Conservation (phyloP, 2,888 invertebrate genomes). For the Dioctria linearis region DNA sequence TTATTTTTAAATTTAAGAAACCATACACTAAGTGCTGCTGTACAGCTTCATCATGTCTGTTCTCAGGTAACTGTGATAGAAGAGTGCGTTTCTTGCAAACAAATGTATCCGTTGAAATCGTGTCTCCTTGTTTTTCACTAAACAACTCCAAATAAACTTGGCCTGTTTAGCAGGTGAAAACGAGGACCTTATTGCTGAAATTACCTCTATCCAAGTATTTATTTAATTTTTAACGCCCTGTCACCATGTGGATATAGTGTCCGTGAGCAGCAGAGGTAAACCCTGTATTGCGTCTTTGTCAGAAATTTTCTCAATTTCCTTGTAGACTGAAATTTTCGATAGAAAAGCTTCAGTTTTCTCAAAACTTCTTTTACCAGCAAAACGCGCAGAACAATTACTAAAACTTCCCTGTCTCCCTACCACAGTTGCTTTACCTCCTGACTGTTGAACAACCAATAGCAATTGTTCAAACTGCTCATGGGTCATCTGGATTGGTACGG, state of each 20-base stretch:
- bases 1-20: too few species aligned
- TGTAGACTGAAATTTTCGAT: background rate
- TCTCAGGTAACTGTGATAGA: background rate
- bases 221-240: background rate
- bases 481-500: background rate
- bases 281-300: background rate
- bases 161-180: background rate
- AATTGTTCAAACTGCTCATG: background rate
- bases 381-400: background rate
- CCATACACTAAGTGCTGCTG: background rate
- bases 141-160: background rate
- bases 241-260: background rate
- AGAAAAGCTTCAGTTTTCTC: background rate
- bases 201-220: background rate
- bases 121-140: background rate
- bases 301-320: background rate
- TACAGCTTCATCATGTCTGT: background rate
- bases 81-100: background rate
- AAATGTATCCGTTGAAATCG: background rate
- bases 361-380: background rate
- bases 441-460: background rate
- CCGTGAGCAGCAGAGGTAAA: background rate
- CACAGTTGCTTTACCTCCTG: background rate
- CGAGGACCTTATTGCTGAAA: background rate
- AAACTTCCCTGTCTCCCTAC: background rate